phyloP scores from a whole-genome alignment of 2,888 invertebrate species.

The Helicoverpa assulta region DNA sequence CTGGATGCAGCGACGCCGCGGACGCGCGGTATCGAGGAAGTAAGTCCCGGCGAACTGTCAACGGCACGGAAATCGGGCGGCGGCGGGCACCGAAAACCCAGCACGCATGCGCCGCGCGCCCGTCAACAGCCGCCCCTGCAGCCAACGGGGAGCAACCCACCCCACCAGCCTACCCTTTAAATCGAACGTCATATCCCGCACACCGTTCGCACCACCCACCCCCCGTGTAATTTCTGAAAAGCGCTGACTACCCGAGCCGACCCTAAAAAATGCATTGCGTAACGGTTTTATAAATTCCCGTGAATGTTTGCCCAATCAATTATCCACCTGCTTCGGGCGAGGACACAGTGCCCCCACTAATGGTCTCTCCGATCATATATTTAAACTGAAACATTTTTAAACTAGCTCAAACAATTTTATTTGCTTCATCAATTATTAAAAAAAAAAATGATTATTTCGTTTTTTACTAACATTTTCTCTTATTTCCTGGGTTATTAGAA shows the following conservation, averaged over 20 bases:
- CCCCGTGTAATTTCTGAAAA: slow-evolving; percentile 88
- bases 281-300: slow-evolving; percentile 86
- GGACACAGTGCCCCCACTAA: slow-evolving; percentile 74
- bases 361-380: slow-evolving; percentile 50
- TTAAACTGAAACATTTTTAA: slow-evolving; percentile 29
- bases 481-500: slow-evolving; percentile 12
- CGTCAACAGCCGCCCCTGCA: slow-evolving; percentile 89
- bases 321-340: slow-evolving; percentile 83
- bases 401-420: slow-evolving; percentile 20
- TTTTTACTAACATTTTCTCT: slow-evolving; percentile 5
- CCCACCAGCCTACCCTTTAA: slow-evolving; percentile 85
- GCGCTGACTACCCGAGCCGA: slow-evolving; percentile 87
- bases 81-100: slow-evolving; percentile 78
- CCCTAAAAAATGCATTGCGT: slow-evolving; percentile 91
- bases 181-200: slow-evolving; percentile 90
- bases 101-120: slow-evolving; percentile 89
- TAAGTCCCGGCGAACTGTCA: slow-evolving; percentile 91
- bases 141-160: slow-evolving; percentile 72
- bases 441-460: not conserved
- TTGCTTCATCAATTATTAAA: not conserved
- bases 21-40: slow-evolving; percentile 89
- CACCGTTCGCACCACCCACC: slow-evolving; percentile 80
- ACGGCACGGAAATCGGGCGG: slow-evolving; percentile 91
- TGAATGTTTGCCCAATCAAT: slow-evolving; percentile 87
- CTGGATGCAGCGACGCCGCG: slow-evolving; percentile 81